phyloP scores from a whole-genome alignment of 2,797 vertebrate species.

The Cuniculus paca region DNA sequence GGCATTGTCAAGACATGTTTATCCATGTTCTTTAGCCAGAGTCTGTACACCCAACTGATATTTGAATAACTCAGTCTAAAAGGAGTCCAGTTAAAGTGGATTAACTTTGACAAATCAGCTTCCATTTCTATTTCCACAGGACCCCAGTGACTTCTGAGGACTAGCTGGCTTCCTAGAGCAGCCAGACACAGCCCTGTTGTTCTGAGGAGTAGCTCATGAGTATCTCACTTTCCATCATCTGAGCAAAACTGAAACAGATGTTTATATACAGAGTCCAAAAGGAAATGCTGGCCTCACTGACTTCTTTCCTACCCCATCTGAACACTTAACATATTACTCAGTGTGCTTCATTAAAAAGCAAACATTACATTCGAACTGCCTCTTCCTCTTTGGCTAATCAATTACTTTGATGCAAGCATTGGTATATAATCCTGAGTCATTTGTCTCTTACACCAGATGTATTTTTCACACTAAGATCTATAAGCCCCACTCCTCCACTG shows the following conservation, averaged over 20 bases:
- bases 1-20: slow-evolving; percentile 13
- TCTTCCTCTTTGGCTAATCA: slow-evolving; percentile 50
- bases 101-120: not conserved
- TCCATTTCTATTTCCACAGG: not conserved
- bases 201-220: not conserved
- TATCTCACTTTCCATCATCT: not conserved
- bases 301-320: slow-evolving; percentile 55
- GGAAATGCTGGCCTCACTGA: slow-evolving; percentile 45
- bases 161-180: slow-evolving; percentile 11
- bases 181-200: not conserved
- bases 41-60: not conserved
- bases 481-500: too few relatives aligned
- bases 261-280: slow-evolving; percentile 46
- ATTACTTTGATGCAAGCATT: slow-evolving; percentile 51
- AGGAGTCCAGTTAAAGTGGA: slow-evolving; percentile 16
- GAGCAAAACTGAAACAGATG: slow-evolving; percentile 42
- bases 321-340: slow-evolving; percentile 51
- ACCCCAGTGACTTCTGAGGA: not conserved
- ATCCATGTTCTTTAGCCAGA: slow-evolving; percentile 27
- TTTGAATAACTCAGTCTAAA: slow-evolving; percentile 36
- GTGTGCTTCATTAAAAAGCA: slow-evolving; percentile 67
- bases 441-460: not conserved
- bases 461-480: not conserved
- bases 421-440: slow-evolving; percentile 51
- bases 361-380: slow-evolving; percentile 25